Evolutionary conservation across 1,140 invertebrate species (phyloP).

Genomic region (Heliconius nattereri): DNA sequence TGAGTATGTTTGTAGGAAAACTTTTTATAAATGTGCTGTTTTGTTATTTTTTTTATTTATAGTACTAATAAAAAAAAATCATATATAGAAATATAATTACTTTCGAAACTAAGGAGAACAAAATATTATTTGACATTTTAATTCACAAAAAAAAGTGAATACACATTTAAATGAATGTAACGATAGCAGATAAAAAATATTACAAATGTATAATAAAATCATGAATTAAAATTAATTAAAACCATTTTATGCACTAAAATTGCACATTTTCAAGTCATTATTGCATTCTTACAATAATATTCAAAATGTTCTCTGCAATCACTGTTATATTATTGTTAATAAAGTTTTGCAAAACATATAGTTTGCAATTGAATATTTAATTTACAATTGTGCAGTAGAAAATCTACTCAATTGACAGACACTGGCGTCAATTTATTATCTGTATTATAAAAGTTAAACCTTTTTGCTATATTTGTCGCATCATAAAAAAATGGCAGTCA

Average conservation of each 20-base stretch:
- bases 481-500: slow-evolving; percentile 35
- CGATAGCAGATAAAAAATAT: background rate
- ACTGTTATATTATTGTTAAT: background rate
- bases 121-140: background rate
- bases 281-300: slow-evolving; percentile 2
- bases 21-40: no score
- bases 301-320: background rate
- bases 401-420: slow-evolving; percentile 33
- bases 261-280: slow-evolving; percentile 31
- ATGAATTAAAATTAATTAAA: slow-evolving; percentile 27
- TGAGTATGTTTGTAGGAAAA: background rate
- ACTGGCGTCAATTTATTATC: background rate
- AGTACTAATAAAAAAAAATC: no score
- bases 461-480: slow-evolving; percentile 26
- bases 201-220: background rate
- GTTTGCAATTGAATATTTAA: background rate
- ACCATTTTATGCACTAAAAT: slow-evolving; percentile 36
- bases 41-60: no score
- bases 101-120: background rate
- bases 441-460: slow-evolving; percentile 26
- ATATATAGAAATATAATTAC: no score
- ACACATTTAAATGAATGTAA: no score
- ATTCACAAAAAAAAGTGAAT: background rate
- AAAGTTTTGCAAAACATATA: background rate
- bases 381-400: slow-evolving; percentile 36